phyloP scores from a whole-genome alignment of 2,888 invertebrate species.

The Coelopa pilipes region DNA sequence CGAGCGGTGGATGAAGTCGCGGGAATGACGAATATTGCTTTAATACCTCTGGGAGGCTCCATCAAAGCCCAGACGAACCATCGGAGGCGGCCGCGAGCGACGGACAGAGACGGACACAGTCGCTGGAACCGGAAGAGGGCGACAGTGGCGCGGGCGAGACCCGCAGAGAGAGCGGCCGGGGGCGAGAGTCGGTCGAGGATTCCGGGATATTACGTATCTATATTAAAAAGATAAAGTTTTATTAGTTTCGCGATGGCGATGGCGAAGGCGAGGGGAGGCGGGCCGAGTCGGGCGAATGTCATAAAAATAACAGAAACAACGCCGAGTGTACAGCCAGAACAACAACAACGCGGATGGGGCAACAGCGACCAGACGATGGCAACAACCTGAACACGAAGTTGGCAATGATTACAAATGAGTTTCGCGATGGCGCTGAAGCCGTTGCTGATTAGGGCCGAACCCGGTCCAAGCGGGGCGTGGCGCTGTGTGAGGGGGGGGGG shows the following conservation, averaged over 20 bases:
- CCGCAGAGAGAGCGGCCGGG: neutral
- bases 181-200: neutral
- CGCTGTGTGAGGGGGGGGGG: neutral
- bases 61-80: constrained; percentile 8
- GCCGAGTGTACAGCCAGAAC: constrained; percentile 26
- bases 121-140: neutral
- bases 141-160: neutral
- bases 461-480: neutral
- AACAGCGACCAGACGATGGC: constrained; percentile 40
- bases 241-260: constrained; percentile 44
- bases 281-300: constrained; percentile 3
- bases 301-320: constrained; percentile 42
- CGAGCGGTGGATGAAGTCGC: too few species aligned
- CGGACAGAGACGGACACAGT: neutral
- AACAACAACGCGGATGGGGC: too few species aligned
- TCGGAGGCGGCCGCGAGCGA: neutral
- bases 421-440: constrained; percentile 8
- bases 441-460: too few species aligned
- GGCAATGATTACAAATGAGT: constrained; percentile 43
- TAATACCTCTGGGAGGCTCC: constrained; percentile 15
- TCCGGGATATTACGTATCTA: constrained; percentile 40
- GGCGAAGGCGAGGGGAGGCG: constrained; percentile 9
- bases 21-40: neutral
- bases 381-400: constrained; percentile 25
- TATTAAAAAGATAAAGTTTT: constrained; percentile 53